Conservation (phyloP, 2,888 invertebrate species). For the Temnothorax ravouxi region DNA sequence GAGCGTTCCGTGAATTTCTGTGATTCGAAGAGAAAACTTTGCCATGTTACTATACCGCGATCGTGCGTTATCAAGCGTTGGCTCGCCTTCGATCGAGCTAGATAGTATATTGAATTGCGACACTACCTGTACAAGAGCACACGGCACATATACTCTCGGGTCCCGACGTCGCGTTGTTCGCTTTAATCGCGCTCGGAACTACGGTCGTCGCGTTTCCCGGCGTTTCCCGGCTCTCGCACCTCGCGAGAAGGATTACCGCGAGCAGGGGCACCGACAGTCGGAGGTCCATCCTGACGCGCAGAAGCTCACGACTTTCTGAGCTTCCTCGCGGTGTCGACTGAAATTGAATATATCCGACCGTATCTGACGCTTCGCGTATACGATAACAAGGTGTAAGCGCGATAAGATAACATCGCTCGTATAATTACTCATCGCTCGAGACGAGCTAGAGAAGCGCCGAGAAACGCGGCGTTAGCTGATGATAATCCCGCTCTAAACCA, state of each 20-base stretch:
- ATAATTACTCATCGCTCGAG: conserved; percentile 65
- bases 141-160: conserved; percentile 54
- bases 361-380: conserved; percentile 61
- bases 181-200: neutral
- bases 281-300: conserved; percentile 61
- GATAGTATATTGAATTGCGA: too few species aligned
- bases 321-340: conserved; percentile 40
- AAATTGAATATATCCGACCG: conserved; percentile 33
- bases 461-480: neutral
- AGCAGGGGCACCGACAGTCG: conserved; percentile 16
- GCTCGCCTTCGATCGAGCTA: neutral
- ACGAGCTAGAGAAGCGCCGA: neutral
- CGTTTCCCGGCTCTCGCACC: conserved; percentile 15
- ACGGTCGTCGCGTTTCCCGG: neutral
- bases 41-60: too few species aligned
- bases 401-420: conserved; percentile 71
- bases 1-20: neutral
- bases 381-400: conserved; percentile 62
- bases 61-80: neutral
- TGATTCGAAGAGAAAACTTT: neutral
- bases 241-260: conserved; percentile 27
- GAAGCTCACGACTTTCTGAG: conserved; percentile 17
- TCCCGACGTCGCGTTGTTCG: neutral
- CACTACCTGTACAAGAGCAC: conserved; percentile 74
- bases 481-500: neutral